phyloP scores from a whole-genome alignment of 1,140 invertebrate species.

The Drosophila takahashii region DNA sequence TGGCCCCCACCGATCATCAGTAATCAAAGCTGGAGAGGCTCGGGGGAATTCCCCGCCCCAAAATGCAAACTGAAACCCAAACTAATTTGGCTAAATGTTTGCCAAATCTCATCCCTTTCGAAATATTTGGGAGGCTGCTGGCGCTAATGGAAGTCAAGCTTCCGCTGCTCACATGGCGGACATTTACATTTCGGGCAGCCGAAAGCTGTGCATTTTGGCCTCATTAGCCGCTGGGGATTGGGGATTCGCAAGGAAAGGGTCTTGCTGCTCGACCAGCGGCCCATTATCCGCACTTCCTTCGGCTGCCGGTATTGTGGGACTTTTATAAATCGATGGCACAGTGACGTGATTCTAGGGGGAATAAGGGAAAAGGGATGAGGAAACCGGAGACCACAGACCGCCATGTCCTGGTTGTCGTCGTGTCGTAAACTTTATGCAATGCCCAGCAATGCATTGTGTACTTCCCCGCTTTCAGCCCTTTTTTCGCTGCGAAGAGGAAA shows the following conservation, averaged over 20 bases:
- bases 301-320: slow-evolving; percentile 40
- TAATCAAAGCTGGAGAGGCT: slow-evolving; percentile 23
- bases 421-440: slow-evolving; percentile 57
- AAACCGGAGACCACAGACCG: slow-evolving; percentile 35
- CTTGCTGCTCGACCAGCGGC: slow-evolving; percentile 7
- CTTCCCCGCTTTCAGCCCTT: background rate
- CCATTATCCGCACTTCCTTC: slow-evolving; percentile 32
- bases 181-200: slow-evolving; percentile 2
- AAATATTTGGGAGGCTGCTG: background rate
- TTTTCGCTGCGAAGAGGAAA: slow-evolving; percentile 20
- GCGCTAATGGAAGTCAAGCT: background rate
- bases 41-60: background rate
- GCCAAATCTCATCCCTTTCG: slow-evolving; percentile 4
- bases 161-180: background rate
- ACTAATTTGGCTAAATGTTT: slow-evolving; percentile 48
- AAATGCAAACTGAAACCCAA: background rate
- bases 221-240: slow-evolving; percentile 38
- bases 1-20: background rate
- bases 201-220: slow-evolving; percentile 37
- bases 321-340: slow-evolving; percentile 59
- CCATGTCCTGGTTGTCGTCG: slow-evolving; percentile 43
- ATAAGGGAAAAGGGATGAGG: background rate
- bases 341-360: slow-evolving; percentile 41
- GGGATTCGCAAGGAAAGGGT: background rate
- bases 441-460: slow-evolving; percentile 56